A percentile compares a stretch with the other conserved stretches of the same genome.
Evolutionary conservation across 2,113 vertebrate genomes (phyloP).

Genomic region (Scatophagus argus): DNA sequence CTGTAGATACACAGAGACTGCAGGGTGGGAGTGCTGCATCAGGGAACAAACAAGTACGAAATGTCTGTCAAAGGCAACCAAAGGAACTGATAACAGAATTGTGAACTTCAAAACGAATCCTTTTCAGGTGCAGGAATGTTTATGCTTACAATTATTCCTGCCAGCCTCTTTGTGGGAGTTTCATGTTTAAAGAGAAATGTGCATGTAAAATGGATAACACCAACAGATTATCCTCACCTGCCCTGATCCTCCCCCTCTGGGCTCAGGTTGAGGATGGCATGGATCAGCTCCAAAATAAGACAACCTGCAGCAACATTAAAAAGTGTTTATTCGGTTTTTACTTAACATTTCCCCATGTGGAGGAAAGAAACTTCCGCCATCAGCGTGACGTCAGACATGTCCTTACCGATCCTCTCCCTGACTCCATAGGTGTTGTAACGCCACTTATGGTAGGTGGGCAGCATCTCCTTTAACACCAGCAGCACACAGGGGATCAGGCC

Average conservation of each 20-base stretch:
- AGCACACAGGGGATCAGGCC: constrained; percentile 95
- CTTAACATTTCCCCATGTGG: not conserved
- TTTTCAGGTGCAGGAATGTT: no score
- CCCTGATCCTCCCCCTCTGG: constrained; percentile 90
- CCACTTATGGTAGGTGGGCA: constrained; percentile 98
- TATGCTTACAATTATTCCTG: not conserved
- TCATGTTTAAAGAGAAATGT: not conserved
- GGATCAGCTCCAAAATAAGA: constrained; percentile 94
- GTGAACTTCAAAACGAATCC: not conserved
- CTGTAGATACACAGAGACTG: constrained; percentile 97
- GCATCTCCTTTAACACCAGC: constrained; percentile 97
- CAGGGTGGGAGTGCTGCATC: constrained; percentile 87
- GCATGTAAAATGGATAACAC: not conserved
- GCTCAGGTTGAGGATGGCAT: constrained; percentile 95
- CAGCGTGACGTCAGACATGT: not conserved
- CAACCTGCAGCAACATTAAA: constrained; percentile 84
- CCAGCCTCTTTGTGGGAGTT: not conserved
- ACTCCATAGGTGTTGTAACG: constrained; percentile 94
- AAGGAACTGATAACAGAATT: no score
- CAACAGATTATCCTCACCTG: constrained; percentile 82
- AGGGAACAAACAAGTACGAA: not conserved
- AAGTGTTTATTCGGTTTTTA: not conserved
- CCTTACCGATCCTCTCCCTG: constrained; percentile 93
- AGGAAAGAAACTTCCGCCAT: not conserved
- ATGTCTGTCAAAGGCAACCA: not conserved